These are phyloP conservation scores for Drosophila takahashii DNA, from an alignment of 1,140 invertebrate species.

Conservation along the genomic window DNA sequence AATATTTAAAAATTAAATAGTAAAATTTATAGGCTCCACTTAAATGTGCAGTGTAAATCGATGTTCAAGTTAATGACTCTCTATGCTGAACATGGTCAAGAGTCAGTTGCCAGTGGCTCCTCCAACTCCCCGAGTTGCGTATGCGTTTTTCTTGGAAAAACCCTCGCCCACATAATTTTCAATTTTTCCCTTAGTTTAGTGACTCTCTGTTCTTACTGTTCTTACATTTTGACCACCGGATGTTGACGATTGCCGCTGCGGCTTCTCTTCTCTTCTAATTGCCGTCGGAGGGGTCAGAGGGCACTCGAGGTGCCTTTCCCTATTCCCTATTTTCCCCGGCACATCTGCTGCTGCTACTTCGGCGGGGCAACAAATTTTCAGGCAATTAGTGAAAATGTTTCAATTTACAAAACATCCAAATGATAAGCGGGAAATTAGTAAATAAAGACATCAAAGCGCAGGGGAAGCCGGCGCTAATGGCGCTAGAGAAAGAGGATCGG, in stretches of 20 bases:
- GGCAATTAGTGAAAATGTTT: slow-evolving; percentile 82
- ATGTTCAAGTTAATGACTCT: slow-evolving; percentile 68
- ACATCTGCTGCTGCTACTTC: slow-evolving; percentile 41
- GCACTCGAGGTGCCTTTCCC: slow-evolving; percentile 54
- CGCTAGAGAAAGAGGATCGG: slow-evolving; percentile 39
- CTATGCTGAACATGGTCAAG: slow-evolving; percentile 67
- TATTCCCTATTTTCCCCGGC: not conserved
- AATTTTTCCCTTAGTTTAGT: slow-evolving; percentile 66
- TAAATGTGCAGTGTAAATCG: slow-evolving; percentile 55
- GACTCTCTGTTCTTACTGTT: slow-evolving; percentile 44
- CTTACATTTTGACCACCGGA: slow-evolving; percentile 65
- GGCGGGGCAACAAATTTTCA: slow-evolving; percentile 68
- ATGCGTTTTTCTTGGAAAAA: slow-evolving; percentile 70
- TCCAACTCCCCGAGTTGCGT: slow-evolving; percentile 34
- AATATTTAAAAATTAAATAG: too few species aligned
- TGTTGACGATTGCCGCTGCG: slow-evolving; percentile 68
- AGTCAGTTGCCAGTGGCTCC: slow-evolving; percentile 43
- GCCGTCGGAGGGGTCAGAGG: slow-evolving; percentile 61
- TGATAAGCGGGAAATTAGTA: slow-evolving; percentile 83
- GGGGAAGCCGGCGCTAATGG: slow-evolving; percentile 75
- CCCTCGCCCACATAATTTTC: slow-evolving; percentile 80
- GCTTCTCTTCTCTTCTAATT: slow-evolving; percentile 52
- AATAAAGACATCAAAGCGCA: slow-evolving; percentile 81
- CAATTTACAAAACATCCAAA: slow-evolving; percentile 80
- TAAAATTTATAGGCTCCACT: not conserved